These are phyloP conservation scores for Nowickia ferox DNA, from an alignment of 2,888 invertebrate genomes.

Conservation along the genomic window DNA sequence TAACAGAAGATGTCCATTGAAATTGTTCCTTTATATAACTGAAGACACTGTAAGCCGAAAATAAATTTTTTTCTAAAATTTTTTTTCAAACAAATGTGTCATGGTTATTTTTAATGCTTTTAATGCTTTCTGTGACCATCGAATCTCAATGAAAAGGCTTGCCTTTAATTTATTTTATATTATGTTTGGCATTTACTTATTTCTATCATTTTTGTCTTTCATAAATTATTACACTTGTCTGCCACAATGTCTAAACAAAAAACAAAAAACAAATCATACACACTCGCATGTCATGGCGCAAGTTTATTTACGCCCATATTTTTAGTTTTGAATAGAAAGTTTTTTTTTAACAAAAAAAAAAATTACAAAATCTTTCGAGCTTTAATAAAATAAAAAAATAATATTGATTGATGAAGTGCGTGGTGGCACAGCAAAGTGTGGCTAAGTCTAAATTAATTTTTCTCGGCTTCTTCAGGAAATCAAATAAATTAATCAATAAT, in stretches of 20 bases:
- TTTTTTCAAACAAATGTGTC: slow-evolving; percentile 49
- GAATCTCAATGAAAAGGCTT: slow-evolving; percentile 34
- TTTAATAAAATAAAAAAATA: too few species aligned
- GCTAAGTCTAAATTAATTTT: too few species aligned
- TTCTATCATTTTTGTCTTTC: slow-evolving; percentile 38
- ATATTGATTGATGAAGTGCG: too few species aligned
- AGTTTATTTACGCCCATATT: slow-evolving; percentile 31
- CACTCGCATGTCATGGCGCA: neutral
- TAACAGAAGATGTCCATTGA: too few species aligned
- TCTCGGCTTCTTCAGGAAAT: too few species aligned
- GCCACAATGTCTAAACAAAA: slow-evolving; percentile 65
- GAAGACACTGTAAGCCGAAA: neutral
- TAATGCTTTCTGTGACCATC: neutral
- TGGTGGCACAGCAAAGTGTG: too few species aligned
- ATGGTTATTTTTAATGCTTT: slow-evolving; percentile 8
- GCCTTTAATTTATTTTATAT: slow-evolving; percentile 54
- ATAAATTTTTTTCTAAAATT: too few species aligned
- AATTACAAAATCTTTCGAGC: too few species aligned
- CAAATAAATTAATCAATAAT: too few species aligned
- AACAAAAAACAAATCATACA: neutral
- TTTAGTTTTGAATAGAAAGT: slow-evolving; percentile 9
- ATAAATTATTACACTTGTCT: slow-evolving; percentile 70
- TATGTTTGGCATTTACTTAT: slow-evolving; percentile 9
- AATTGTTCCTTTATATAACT: too few species aligned
- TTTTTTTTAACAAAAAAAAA: neutral